phyloP scores from a whole-genome alignment of 2,888 invertebrate species.

The Candidula unifasciata region DNA sequence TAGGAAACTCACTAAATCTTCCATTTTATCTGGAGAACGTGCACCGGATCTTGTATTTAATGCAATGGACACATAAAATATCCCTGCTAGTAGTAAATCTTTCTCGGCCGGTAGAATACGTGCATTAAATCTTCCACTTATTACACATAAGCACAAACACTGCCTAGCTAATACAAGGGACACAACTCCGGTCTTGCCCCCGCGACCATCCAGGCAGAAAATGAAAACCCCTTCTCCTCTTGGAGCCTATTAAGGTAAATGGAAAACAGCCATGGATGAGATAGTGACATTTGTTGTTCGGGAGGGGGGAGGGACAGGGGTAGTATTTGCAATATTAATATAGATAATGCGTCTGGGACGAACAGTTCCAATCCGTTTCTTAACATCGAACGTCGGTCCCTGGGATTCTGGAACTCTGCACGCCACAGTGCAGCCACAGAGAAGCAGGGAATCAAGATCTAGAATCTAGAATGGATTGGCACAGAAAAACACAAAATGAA shows the following conservation, averaged over 20 bases:
- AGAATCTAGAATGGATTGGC: constrained; percentile 12
- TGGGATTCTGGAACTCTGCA: constrained; percentile 19
- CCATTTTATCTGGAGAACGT: too few species aligned
- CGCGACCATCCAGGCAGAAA: constrained; percentile 13
- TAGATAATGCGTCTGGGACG: constrained; percentile 58
- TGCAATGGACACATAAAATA: too few species aligned
- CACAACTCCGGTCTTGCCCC: constrained; percentile 26
- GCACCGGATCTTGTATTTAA: too few species aligned
- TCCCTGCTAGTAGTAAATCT: not conserved
- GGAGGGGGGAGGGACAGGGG: constrained; percentile 40
- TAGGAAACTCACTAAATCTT: too few species aligned
- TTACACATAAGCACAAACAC: not conserved
- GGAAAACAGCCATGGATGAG: constrained; percentile 52
- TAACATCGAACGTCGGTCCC: constrained; percentile 19
- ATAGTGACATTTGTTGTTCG: constrained; percentile 58
- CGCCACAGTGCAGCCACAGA: not conserved
- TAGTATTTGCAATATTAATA: constrained; percentile 61
- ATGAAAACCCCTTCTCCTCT: constrained; percentile 52
- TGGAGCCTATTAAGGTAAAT: constrained; percentile 57
- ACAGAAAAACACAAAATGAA: constrained; percentile 25
- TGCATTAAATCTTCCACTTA: not conserved
- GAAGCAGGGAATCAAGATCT: not conserved
- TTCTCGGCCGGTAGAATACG: not conserved
- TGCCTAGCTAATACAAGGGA: not conserved
- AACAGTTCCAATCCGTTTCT: constrained; percentile 13